phyloP scores from a whole-genome alignment of 2,797 vertebrate species.

The Kryptolebias ocellatus region DNA sequence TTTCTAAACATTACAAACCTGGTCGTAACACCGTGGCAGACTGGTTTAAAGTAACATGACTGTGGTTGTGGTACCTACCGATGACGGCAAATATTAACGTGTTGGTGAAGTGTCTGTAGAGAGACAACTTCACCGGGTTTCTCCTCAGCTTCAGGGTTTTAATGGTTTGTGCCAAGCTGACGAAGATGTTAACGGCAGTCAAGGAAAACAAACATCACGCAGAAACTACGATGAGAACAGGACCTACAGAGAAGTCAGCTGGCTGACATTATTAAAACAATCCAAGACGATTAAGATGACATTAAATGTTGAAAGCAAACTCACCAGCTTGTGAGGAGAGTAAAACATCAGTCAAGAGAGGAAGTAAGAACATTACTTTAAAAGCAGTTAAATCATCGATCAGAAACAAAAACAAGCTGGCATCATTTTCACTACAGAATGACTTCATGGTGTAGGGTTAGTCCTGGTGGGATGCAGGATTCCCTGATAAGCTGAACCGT shows the following conservation, averaged over 20 bases:
- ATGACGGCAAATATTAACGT: slow-evolving; percentile 89
- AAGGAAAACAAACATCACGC: slow-evolving; percentile 76
- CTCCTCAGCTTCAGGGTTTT: slow-evolving; percentile 89
- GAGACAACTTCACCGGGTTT: slow-evolving; percentile 89
- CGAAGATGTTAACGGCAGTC: slow-evolving; percentile 86
- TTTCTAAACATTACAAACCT: too few species aligned
- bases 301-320: too few species aligned
- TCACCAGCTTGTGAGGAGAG: too few species aligned
- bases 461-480: slow-evolving; percentile 1
- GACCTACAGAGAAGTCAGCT: background rate
- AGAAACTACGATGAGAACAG: background rate
- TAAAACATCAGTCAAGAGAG: slow-evolving; percentile 5
- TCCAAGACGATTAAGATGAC: too few species aligned
- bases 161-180: slow-evolving; percentile 92
- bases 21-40: too few species aligned
- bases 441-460: background rate
- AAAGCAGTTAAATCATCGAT: slow-evolving; percentile 26
- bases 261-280: too few species aligned
- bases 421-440: background rate
- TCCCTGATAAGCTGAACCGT: background rate
- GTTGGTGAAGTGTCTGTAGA: slow-evolving; percentile 92
- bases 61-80: slow-evolving; percentile 72
- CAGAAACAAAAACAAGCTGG: background rate
- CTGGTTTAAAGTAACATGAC: background rate
- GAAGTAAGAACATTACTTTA: slow-evolving; percentile 17